Conservation (phyloP, 1,140 invertebrate species). For the Magallana gigas region DNA sequence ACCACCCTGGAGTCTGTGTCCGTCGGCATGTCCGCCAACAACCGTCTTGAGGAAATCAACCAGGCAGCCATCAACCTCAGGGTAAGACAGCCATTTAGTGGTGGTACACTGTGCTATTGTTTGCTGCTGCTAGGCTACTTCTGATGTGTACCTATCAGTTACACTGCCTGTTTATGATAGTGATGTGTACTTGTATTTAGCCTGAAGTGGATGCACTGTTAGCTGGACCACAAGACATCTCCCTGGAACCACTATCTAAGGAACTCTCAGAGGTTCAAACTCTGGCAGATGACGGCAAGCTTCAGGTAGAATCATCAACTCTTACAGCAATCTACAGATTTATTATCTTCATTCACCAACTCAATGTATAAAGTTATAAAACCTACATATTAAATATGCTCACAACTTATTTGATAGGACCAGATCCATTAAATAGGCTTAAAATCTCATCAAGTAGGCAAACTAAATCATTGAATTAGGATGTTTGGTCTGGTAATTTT, state of each 20-base stretch:
- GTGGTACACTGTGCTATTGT: neutral
- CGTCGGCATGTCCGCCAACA: constrained; percentile 88
- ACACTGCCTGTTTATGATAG: too few relatives aligned
- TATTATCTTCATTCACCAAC: too few relatives aligned
- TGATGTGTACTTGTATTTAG: constrained; percentile 56
- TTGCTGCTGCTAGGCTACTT: neutral
- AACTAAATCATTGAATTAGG: neutral
- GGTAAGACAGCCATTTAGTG: constrained; percentile 60
- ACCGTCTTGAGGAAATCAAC: constrained; percentile 87
- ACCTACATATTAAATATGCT: neutral
- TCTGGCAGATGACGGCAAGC: constrained; percentile 77
- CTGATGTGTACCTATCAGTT: too few relatives aligned
- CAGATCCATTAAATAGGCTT: neutral
- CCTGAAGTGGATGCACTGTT: constrained; percentile 84
- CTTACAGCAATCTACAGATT: too few relatives aligned
- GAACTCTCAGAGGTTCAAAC: constrained; percentile 83
- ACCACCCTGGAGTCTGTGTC: constrained; percentile 87
- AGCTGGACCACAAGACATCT: constrained; percentile 83
- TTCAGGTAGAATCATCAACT: constrained; percentile 78
- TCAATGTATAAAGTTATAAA: too few relatives aligned
- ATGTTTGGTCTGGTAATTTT: neutral
- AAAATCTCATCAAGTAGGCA: neutral
- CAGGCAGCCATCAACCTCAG: constrained; percentile 83
- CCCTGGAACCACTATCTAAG: constrained; percentile 83
- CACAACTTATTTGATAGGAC: neutral